phyloP scores from a whole-genome alignment of 2,888 invertebrate species.

The Trichopoda pennipes region DNA sequence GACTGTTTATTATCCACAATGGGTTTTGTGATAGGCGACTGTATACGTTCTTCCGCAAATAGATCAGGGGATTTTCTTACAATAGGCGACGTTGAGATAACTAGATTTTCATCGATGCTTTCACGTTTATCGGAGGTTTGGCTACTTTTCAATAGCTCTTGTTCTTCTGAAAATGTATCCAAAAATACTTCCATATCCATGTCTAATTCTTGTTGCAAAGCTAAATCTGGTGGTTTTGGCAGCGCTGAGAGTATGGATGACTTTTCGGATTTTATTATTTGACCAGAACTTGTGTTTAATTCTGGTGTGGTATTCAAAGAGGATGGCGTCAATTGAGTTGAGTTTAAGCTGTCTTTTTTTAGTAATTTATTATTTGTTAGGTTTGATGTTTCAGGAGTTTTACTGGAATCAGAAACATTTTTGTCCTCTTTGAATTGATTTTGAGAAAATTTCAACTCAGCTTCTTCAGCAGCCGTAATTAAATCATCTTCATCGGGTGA shows the following conservation, averaged over 20 bases:
- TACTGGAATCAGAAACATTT: neutral
- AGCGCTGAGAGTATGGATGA: neutral
- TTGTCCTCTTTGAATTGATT: conserved; percentile 2
- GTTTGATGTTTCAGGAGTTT: conserved; percentile 20
- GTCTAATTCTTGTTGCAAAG: conserved; percentile 64
- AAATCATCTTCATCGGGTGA: conserved; percentile 43
- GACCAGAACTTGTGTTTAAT: conserved; percentile 14
- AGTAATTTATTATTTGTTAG: neutral
- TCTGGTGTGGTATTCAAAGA: conserved; percentile 58
- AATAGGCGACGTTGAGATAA: neutral
- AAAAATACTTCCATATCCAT: conserved; percentile 82
- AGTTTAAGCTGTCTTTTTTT: conserved; percentile 1
- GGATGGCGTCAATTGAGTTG: conserved; percentile 14
- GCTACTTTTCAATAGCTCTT: conserved; percentile 68
- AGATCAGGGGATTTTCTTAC: conserved; percentile 74
- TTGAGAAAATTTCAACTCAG: conserved; percentile 51
- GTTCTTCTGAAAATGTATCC: conserved; percentile 81
- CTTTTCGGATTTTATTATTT: neutral
- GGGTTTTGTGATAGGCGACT: conserved; percentile 52
- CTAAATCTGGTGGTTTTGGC: conserved; percentile 21
- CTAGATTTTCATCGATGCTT: conserved; percentile 49
- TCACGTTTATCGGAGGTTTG: neutral
- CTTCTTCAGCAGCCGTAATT: conserved; percentile 49
- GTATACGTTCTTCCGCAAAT: conserved; percentile 71
- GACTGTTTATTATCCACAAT: conserved; percentile 69